Evolutionary conservation across 2,888 invertebrate species (phyloP).

Genomic region (Diloba caeruleocephala): DNA sequence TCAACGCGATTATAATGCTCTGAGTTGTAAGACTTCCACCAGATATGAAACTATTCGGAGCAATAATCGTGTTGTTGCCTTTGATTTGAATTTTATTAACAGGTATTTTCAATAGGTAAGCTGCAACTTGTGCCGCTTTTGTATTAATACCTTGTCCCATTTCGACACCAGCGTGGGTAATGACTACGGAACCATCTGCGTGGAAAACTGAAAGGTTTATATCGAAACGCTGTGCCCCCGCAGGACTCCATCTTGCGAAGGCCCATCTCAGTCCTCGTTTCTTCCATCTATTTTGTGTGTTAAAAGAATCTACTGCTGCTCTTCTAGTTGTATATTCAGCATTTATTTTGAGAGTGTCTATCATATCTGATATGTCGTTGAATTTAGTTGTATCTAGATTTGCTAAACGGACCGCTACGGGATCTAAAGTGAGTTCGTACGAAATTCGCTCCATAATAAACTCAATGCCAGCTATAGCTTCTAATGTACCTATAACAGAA

Average conservation of each 20-base stretch:
- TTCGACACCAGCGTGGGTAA: constrained; percentile 91
- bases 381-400: constrained; percentile 78
- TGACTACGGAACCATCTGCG: constrained; percentile 90
- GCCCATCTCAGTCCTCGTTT: constrained; percentile 91
- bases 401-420: constrained; percentile 84
- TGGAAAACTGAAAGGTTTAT: constrained; percentile 45
- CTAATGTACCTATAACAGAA: constrained; percentile 76
- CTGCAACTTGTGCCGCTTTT: constrained; percentile 91
- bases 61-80: constrained; percentile 88
- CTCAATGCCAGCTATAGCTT: constrained; percentile 88
- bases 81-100: constrained; percentile 91
- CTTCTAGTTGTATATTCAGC: constrained; percentile 77
- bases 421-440: constrained; percentile 83
- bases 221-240: constrained; percentile 35
- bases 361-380: constrained; percentile 75
- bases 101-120: constrained; percentile 90
- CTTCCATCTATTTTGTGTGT: constrained; percentile 91
- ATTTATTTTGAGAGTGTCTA: constrained; percentile 84
- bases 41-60: constrained; percentile 90
- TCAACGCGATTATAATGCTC: constrained; percentile 86
- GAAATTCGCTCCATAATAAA: constrained; percentile 91
- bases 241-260: constrained; percentile 89
- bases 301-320: constrained; percentile 84
- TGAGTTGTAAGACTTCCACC: constrained; percentile 92
- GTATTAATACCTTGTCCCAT: constrained; percentile 94